These are phyloP conservation scores for Cepaea nemoralis DNA, from an alignment of 1,140 invertebrate genomes.

Conservation along the genomic window DNA sequence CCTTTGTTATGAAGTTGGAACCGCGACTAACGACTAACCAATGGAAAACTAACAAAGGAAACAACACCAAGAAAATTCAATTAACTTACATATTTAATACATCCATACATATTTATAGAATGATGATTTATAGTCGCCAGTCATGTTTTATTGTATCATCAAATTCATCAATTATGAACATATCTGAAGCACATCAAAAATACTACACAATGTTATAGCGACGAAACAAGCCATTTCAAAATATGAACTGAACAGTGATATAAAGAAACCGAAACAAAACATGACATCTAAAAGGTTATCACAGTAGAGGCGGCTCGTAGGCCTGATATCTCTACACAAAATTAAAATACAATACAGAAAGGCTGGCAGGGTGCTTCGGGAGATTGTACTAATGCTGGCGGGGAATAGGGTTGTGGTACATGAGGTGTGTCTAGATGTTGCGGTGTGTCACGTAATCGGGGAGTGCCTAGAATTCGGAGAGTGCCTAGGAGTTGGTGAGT, in stretches of 20 bases:
- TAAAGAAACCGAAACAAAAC: neutral
- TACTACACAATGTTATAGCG: neutral
- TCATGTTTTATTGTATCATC: neutral
- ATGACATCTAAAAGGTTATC: no score
- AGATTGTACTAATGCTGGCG: no score
- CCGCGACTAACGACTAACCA: no score
- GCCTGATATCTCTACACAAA: neutral
- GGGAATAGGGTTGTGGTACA: no score
- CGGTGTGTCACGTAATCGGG: no score
- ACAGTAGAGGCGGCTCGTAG: neutral
- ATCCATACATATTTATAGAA: slow-evolving; percentile 3
- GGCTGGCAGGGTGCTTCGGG: no score
- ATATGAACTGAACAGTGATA: neutral
- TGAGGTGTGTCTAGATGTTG: no score
- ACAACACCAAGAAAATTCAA: neutral
- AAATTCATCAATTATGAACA: neutral
- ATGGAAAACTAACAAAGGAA: no score
- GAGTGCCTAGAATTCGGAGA: no score
- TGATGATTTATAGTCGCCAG: neutral
- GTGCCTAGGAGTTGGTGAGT: no score
- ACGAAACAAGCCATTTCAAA: slow-evolving; percentile 5
- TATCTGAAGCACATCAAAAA: neutral
- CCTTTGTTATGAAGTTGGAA: no score
- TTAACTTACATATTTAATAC: neutral
- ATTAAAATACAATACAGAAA: no score